Conservation (phyloP, 2,888 invertebrate genomes). For the Myopa tessellatipennis region DNA sequence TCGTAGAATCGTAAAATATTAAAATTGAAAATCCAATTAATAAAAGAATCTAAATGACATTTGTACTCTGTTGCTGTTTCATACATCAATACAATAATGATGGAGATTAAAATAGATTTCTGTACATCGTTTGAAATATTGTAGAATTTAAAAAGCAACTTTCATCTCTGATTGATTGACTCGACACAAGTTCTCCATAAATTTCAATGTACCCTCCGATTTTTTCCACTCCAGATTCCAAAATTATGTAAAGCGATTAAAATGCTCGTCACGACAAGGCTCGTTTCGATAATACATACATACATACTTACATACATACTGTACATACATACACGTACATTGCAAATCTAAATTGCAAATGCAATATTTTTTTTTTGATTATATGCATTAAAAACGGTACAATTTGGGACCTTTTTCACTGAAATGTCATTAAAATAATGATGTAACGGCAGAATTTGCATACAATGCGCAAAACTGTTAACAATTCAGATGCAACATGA, state of each 20-base stretch:
- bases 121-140: too few relatives aligned
- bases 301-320: background rate
- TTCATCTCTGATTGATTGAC: too few relatives aligned
- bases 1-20: background rate
- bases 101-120: too few relatives aligned
- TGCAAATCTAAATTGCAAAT: background rate
- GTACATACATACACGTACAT: background rate
- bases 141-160: too few relatives aligned
- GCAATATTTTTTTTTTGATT: constrained; percentile 19
- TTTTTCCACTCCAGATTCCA: too few relatives aligned
- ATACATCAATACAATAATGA: too few relatives aligned
- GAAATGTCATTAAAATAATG: constrained; percentile 57
- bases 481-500: constrained; percentile 13
- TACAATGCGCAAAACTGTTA: constrained; percentile 49
- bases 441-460: constrained; percentile 61
- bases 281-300: background rate
- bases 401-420: constrained; percentile 22
- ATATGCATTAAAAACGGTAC: constrained; percentile 15
- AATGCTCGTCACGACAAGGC: background rate
- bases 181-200: too few relatives aligned
- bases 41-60: background rate
- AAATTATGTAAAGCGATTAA: too few relatives aligned
- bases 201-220: too few relatives aligned
- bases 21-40: background rate
- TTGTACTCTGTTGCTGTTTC: background rate